These are phyloP conservation scores for Drosophila watanabei DNA, from an alignment of 1,140 invertebrate genomes.

Conservation along the genomic window DNA sequence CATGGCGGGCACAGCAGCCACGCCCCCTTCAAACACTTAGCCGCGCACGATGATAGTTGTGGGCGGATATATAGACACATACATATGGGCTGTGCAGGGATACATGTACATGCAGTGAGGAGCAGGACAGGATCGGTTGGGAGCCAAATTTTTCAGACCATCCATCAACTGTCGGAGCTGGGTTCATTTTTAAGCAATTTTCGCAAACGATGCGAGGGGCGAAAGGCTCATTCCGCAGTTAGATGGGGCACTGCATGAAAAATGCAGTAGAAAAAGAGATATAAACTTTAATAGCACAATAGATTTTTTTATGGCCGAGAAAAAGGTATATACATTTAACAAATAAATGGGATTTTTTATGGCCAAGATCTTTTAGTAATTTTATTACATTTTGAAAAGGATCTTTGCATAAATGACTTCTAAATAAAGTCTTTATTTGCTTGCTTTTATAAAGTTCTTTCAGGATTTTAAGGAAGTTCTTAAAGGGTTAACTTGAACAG, in stretches of 20 bases:
- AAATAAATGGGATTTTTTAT: not conserved
- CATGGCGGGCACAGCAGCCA: conserved; percentile 21
- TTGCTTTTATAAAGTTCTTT: not conserved
- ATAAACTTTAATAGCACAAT: not conserved
- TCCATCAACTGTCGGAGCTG: conserved; percentile 77
- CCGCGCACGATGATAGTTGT: conserved; percentile 41
- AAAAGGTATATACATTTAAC: not conserved
- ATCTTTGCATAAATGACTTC: not conserved
- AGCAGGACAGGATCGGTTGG: conserved; percentile 22
- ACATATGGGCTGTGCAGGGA: not conserved
- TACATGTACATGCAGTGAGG: not conserved
- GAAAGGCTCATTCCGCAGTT: conserved; percentile 14
- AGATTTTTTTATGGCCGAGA: not conserved
- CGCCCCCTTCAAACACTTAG: conserved; percentile 32
- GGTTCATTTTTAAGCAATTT: conserved; percentile 83
- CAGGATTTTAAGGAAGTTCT: not conserved
- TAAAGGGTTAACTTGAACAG: no score
- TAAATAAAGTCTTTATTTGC: no score
- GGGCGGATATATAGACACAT: no score
- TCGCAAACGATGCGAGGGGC: conserved; percentile 60
- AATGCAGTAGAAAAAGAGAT: not conserved
- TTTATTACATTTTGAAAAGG: not conserved
- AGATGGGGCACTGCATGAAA: conserved; percentile 28
- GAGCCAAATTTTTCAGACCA: conserved; percentile 68
- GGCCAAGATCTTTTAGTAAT: no score